Evolutionary conservation across 2,113 vertebrate species (phyloP), one percentile per base, ranked within the genome.

Genomic region (Nannospalax galili): DNA sequence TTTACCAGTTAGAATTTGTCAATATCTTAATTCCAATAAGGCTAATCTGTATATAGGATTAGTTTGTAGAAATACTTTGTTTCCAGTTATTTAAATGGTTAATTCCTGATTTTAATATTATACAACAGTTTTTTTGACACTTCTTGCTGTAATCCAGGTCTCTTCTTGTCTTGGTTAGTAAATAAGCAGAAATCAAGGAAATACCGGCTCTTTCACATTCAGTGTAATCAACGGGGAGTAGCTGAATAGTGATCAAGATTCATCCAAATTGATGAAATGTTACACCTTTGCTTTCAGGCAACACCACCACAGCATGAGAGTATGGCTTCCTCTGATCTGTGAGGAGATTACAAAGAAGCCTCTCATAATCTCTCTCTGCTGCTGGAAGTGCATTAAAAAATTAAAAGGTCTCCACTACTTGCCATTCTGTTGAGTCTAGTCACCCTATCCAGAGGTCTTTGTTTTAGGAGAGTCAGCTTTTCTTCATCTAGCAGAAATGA

Each of bases 371-470:
- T 84, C 73, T 93, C 95, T 77, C 26, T 92, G 84, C n/a, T 84
- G 84, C 40, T 60, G 90, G 74, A 96, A 96, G 77, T 94, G 9
- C 16, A 96, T 96, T 95, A 94, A 95, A 95, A 97, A 92, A 89
- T 94, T 93, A 93, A 95, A 93, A 96, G 79, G 0, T 62, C 84
- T n/a, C n/a, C n/a, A n/a, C n/a, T n/a, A n/a, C n/a, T n/a, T n/a
- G n/a, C n/a, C n/a, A n/a, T n/a, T n/a, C n/a, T n/a, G n/a, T n/a
- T n/a, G n/a, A n/a, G n/a, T n/a, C n/a, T n/a, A n/a, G n/a, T n/a
- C n/a, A n/a, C n/a, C n/a, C n/a, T n/a, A n/a, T n/a, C n/a, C n/a
- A n/a, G n/a, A n/a, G n/a, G n/a, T n/a, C n/a, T n/a, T n/a, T n/a
- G n/a, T n/a, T n/a, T n/a, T n/a, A n/a, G n/a, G n/a, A n/a, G n/a